phyloP scores from a whole-genome alignment of 2,888 invertebrate species.

The Cephus spinipes region DNA sequence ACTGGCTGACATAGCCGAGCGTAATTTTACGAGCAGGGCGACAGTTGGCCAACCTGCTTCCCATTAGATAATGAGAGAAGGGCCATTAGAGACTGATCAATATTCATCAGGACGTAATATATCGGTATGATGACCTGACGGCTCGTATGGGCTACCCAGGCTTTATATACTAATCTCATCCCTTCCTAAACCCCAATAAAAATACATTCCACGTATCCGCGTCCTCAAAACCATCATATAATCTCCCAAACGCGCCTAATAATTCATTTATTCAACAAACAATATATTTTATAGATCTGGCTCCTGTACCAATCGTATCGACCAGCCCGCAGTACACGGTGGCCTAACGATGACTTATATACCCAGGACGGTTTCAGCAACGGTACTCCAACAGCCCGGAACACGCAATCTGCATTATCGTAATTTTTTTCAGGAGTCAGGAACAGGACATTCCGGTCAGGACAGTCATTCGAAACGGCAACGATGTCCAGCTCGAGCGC shows the following conservation, averaged over 20 bases:
- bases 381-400: constrained; percentile 6
- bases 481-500: not conserved
- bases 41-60: constrained; percentile 23
- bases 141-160: not conserved
- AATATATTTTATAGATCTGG: not conserved
- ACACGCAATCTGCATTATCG: constrained; percentile 23
- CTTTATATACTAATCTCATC: not conserved
- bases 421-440: constrained; percentile 17
- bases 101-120: constrained; percentile 40
- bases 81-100: constrained; percentile 39
- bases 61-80: constrained; percentile 45
- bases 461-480: constrained; percentile 1
- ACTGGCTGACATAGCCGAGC: constrained; percentile 27
- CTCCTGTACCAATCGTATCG: not conserved
- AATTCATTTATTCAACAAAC: not conserved
- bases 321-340: not conserved
- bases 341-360: constrained; percentile 19
- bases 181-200: not conserved
- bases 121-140: constrained; percentile 22
- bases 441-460: constrained; percentile 10
- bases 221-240: not conserved
- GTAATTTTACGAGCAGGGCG: constrained; percentile 26
- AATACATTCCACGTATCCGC: not conserved
- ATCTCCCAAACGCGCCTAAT: not conserved
- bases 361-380: constrained; percentile 12